These are phyloP conservation scores for Habroteleia sp. DNA, from an alignment of 2,888 invertebrate genomes.

Conservation along the genomic window DNA sequence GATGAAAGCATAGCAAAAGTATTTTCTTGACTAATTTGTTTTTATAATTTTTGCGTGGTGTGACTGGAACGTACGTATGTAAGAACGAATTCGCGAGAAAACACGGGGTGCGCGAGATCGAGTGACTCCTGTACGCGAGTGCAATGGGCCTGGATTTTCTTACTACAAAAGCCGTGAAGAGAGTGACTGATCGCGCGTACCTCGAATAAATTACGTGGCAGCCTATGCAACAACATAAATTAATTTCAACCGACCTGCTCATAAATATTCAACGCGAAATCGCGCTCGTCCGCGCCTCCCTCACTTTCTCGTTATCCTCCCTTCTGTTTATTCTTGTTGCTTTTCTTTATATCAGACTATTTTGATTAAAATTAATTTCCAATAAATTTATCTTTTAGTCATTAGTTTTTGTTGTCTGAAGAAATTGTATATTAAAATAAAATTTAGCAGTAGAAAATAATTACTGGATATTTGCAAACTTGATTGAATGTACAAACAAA, in stretches of 20 bases:
- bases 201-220: constrained; percentile 80
- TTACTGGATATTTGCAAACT: no score
- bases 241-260: constrained; percentile 77
- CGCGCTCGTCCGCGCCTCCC: constrained; percentile 59
- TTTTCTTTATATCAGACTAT: constrained; percentile 12
- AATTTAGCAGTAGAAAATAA: no score
- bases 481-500: no score
- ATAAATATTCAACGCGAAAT: constrained; percentile 75
- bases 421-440: no score
- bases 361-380: constrained; percentile 17
- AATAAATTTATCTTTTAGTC: no score
- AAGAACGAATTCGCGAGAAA: constrained; percentile 39
- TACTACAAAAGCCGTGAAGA: constrained; percentile 75
- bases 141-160: constrained; percentile 71
- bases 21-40: no score
- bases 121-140: constrained; percentile 67
- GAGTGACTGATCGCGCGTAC: constrained; percentile 78
- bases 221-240: constrained; percentile 79
- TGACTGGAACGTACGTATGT: no score
- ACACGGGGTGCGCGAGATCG: constrained; percentile 45
- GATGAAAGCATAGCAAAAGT: no score
- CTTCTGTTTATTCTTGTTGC: constrained; percentile 14
- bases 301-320: constrained; percentile 44
- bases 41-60: no score
- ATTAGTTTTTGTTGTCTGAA: no score